These are phyloP conservation scores for Calcarius lapponicus DNA, from an alignment of 2,797 vertebrate genomes.

Conservation along the genomic window DNA sequence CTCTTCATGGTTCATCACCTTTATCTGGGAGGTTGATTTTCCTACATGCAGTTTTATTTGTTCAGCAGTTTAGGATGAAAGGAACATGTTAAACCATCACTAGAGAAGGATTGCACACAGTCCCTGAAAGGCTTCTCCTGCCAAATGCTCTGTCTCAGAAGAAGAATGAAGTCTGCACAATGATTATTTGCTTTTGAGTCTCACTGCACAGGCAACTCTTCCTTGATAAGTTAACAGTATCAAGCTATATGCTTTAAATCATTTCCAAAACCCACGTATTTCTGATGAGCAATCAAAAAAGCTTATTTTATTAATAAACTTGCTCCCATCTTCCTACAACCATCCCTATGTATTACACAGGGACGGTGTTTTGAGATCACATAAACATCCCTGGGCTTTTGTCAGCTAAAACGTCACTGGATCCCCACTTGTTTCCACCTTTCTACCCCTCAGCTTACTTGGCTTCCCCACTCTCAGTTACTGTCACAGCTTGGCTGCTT, in stretches of 20 bases:
- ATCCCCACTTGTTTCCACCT: neutral
- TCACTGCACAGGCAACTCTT: neutral
- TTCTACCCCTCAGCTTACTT: neutral
- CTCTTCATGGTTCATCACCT: conserved; percentile 1
- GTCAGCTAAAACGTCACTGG: neutral
- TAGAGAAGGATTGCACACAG: neutral
- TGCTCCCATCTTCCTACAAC: neutral
- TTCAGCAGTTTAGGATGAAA: conserved; percentile 20
- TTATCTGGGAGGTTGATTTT: conserved; percentile 18
- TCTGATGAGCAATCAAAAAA: neutral
- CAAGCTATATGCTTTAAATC: neutral
- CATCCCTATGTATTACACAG: rapidly evolving
- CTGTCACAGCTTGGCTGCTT: neutral
- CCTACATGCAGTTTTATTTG: neutral
- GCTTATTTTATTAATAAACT: neutral
- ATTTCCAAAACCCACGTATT: neutral
- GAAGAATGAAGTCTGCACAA: neutral
- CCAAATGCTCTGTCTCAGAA: neutral
- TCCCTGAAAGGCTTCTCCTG: neutral
- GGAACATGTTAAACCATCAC: conserved; percentile 9
- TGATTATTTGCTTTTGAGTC: neutral
- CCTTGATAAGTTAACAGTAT: neutral
- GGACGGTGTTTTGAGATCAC: neutral
- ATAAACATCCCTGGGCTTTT: neutral
- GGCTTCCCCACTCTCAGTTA: neutral